phyloP scores from a whole-genome alignment of 2,888 invertebrate genomes.

The Parasteatoda lunata region DNA sequence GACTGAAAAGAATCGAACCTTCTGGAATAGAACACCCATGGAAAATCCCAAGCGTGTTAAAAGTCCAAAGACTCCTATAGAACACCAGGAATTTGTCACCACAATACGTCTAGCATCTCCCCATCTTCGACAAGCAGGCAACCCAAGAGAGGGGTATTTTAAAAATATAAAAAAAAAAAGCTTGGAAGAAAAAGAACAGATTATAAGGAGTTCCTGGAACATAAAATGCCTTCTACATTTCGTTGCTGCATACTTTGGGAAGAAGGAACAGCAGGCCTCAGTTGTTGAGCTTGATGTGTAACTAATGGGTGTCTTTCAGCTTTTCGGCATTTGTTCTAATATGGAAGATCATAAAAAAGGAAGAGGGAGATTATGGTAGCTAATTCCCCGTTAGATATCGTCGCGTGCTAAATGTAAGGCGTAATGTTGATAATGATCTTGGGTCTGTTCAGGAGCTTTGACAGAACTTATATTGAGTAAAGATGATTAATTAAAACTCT shows the following conservation, averaged over 20 bases:
- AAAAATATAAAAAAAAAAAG: slow-evolving; percentile 16
- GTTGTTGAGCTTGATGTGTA: slow-evolving; percentile 40
- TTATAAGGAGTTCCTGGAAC: background rate
- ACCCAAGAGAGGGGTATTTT: slow-evolving; percentile 42
- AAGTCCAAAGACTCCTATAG: background rate
- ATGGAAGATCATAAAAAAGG: background rate
- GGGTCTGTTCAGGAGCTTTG: too few relatives aligned
- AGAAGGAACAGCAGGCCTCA: slow-evolving; percentile 34
- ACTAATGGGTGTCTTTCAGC: slow-evolving; percentile 46
- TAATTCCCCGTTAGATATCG: background rate
- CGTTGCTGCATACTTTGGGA: slow-evolving; percentile 34
- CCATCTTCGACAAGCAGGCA: background rate
- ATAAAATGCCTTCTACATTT: slow-evolving; percentile 33
- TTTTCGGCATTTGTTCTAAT: slow-evolving; percentile 4
- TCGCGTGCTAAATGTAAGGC: background rate
- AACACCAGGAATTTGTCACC: slow-evolving; percentile 49
- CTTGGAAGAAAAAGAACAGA: background rate
- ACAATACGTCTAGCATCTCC: slow-evolving; percentile 5
- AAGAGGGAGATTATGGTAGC: background rate
- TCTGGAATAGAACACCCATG: slow-evolving; percentile 7
- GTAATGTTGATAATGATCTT: too few relatives aligned
- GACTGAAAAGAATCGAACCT: background rate
- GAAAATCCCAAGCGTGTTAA: background rate
- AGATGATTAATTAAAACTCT: too few relatives aligned
- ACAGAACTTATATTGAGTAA: too few relatives aligned